Conservation (phyloP, 2,113 vertebrate genomes). For the Catharus bicknelli region DNA sequence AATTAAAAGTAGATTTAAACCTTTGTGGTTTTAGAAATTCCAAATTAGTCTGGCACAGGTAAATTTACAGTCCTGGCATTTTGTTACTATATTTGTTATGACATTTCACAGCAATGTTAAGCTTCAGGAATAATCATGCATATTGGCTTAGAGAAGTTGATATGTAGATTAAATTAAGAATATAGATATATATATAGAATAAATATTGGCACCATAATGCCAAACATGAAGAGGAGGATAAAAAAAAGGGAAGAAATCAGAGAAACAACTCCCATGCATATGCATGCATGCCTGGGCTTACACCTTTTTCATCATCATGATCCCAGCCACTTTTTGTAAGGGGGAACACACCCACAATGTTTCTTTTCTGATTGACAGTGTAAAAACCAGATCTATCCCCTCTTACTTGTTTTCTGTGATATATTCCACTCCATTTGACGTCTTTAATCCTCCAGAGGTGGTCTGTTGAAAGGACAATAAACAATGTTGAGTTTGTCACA, state of each 20-base stretch:
- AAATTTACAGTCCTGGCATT: background rate
- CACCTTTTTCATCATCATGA: background rate
- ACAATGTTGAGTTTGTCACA: background rate
- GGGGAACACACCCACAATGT: background rate
- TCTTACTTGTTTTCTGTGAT: slow-evolving; percentile 82
- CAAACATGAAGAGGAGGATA: fast-evolving
- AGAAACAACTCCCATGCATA: background rate
- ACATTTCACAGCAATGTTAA: background rate
- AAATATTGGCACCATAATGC: background rate
- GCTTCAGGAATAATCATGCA: background rate
- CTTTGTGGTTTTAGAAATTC: background rate
- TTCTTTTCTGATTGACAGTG: background rate
- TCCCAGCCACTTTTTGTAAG: background rate
- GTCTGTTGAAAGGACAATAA: slow-evolving; percentile 69
- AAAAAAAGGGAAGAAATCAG: background rate
- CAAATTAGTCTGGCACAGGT: background rate
- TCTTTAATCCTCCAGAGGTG: slow-evolving; percentile 81
- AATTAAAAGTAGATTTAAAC: background rate
- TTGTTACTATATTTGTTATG: background rate
- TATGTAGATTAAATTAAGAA: background rate
- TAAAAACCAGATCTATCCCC: background rate
- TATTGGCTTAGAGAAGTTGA: background rate
- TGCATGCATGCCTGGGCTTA: background rate
- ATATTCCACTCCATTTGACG: slow-evolving; percentile 71
- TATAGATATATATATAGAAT: background rate